phyloP scores from a whole-genome alignment of 2,113 vertebrate species.

The Bufo gargarizans region DNA sequence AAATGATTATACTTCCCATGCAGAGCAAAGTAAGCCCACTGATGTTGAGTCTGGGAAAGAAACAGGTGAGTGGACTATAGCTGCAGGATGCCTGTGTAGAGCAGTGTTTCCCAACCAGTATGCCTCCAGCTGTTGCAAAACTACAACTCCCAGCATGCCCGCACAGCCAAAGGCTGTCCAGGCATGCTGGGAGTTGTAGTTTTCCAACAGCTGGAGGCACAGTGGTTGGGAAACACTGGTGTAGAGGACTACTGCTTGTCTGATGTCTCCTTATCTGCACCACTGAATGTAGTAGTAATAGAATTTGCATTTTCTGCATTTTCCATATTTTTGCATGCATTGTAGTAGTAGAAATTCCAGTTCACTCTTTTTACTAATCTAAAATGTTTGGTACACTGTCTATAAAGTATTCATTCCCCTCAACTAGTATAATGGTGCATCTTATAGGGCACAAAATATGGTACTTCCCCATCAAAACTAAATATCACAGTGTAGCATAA shows the following conservation, averaged over 20 bases:
- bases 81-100: neutral
- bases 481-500: too few species aligned
- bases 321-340: neutral
- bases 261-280: neutral
- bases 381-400: conserved; percentile 19
- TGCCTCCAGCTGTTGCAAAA: too few species aligned
- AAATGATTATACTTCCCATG: conserved; percentile 11
- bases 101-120: too few species aligned
- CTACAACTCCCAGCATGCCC: too few species aligned
- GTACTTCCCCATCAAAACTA: too few species aligned
- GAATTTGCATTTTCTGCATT: neutral
- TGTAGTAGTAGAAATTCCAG: neutral
- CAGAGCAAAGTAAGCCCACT: conserved; percentile 21
- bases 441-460: too few species aligned
- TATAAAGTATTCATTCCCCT: too few species aligned
- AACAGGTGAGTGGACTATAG: conserved; percentile 6
- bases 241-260: neutral
- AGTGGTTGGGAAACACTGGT: too few species aligned
- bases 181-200: too few species aligned
- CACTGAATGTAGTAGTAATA: neutral
- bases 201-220: too few species aligned
- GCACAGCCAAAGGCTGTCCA: too few species aligned
- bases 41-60: neutral
- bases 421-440: too few species aligned
- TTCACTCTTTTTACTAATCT: neutral